Evolutionary conservation across 2,797 vertebrate species (phyloP).

Genomic region (Pipistrellus kuhlii): DNA sequence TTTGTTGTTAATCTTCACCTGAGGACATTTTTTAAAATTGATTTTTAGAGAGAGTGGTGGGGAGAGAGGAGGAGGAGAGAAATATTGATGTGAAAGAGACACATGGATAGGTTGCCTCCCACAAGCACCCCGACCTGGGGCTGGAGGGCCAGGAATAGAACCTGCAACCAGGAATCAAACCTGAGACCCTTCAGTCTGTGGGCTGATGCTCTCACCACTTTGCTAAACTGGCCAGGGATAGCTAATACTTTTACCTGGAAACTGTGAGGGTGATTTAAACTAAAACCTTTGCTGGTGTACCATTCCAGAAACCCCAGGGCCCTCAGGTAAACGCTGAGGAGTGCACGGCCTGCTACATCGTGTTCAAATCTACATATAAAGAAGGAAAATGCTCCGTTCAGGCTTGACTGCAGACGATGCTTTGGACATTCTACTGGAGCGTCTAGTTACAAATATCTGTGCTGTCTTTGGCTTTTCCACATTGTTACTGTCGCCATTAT

Average conservation of each 20-base stretch:
- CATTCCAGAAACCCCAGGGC: background rate
- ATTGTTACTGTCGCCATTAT: background rate
- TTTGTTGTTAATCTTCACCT: too few relatives aligned
- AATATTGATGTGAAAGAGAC: too few relatives aligned
- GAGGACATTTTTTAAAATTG: too few relatives aligned
- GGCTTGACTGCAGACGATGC: background rate
- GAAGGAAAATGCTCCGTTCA: background rate
- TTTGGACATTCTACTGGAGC: background rate
- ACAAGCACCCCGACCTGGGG: too few relatives aligned
- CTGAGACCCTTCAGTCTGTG: too few relatives aligned
- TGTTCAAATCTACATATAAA: background rate
- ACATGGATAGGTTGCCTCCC: too few relatives aligned
- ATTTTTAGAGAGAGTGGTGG: too few relatives aligned
- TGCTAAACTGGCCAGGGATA: background rate
- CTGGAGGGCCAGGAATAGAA: too few relatives aligned
- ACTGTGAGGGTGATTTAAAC: background rate
- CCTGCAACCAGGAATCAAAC: too few relatives aligned
- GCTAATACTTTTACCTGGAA: background rate
- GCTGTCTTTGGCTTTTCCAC: background rate
- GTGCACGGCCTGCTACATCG: background rate
- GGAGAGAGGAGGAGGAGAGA: too few relatives aligned
- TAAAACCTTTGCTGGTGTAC: background rate
- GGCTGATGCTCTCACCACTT: too few relatives aligned
- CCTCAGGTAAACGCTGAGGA: background rate
- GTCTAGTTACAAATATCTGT: background rate